A percentile compares a stretch with the other conserved stretches of the same genome.
These are phyloP conservation scores for Neocrepidodera transversa DNA, from an alignment of 2,888 invertebrate genomes.

Conservation along the genomic window DNA sequence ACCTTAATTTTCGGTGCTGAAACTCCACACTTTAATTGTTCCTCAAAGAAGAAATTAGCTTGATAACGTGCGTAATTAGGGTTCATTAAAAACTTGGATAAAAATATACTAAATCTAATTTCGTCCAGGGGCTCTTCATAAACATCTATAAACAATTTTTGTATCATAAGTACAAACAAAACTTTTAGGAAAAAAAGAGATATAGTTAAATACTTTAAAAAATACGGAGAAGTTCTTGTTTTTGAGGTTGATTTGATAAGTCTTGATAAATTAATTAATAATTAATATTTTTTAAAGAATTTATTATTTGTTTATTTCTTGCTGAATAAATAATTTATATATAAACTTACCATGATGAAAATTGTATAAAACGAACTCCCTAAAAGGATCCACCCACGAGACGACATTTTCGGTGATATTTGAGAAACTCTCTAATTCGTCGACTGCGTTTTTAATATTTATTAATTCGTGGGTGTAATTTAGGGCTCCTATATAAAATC, in stretches of 20 bases:
- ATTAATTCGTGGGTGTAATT: conserved; percentile 70
- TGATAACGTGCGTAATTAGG: conserved; percentile 73
- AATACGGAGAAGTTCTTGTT: no score
- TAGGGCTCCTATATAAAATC: conserved; percentile 71
- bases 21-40: conserved; percentile 68
- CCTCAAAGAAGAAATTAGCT: conserved; percentile 70
- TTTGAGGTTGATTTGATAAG: no score
- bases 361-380: conserved; percentile 67
- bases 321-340: no score
- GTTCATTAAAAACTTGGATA: conserved; percentile 76
- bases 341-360: conserved; percentile 61
- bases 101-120: conserved; percentile 66
- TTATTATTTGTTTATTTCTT: no score
- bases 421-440: conserved; percentile 63
- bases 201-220: no score
- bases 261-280: no score
- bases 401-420: conserved; percentile 65
- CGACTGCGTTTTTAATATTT: conserved; percentile 65
- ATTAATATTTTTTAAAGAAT: no score
- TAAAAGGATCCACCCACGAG: conserved; percentile 73
- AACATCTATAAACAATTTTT: conserved; percentile 58
- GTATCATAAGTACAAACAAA: neutral
- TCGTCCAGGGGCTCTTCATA: conserved; percentile 61
- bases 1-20: conserved; percentile 66
- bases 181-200: neutral